Evolutionary conservation across 2,113 vertebrate genomes (phyloP).

Genomic region (Cyphomyrus plagiostoma): DNA sequence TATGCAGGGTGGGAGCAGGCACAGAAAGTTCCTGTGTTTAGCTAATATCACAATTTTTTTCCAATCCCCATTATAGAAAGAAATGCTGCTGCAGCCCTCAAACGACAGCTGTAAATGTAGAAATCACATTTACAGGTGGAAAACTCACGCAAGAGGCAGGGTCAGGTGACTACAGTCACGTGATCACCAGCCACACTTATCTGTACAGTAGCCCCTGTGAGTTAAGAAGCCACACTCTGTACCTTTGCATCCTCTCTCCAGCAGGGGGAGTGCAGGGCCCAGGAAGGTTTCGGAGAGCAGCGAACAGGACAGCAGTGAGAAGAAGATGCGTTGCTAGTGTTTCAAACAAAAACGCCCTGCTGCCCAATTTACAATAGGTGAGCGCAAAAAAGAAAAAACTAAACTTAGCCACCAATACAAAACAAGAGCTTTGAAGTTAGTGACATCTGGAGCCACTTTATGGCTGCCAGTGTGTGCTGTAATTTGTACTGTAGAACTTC

Average conservation of each 20-base stretch:
- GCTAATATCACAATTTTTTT: too few species aligned
- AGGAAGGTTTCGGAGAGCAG: not conserved
- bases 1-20: not conserved
- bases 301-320: not conserved
- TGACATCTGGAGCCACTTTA: not conserved
- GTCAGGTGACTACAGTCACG: not conserved
- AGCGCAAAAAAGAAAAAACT: not conserved
- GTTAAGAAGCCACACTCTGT: not conserved
- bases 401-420: not conserved
- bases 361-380: not conserved
- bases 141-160: not conserved
- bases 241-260: not conserved
- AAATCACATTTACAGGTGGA: not conserved
- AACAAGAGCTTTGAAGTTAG: not conserved
- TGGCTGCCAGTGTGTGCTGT: not conserved
- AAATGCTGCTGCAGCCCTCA: not conserved
- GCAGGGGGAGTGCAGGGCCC: not conserved
- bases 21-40: not conserved
- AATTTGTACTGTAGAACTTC: not conserved
- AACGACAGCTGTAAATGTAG: not conserved
- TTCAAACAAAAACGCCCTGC: not conserved
- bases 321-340: not conserved
- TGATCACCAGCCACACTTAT: not conserved
- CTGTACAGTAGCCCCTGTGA: not conserved
- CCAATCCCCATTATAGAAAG: not conserved